Base-by-base conservation (phyloP, 2,797 vertebrate genomes). In the Lutjanus campechanus region DNA sequence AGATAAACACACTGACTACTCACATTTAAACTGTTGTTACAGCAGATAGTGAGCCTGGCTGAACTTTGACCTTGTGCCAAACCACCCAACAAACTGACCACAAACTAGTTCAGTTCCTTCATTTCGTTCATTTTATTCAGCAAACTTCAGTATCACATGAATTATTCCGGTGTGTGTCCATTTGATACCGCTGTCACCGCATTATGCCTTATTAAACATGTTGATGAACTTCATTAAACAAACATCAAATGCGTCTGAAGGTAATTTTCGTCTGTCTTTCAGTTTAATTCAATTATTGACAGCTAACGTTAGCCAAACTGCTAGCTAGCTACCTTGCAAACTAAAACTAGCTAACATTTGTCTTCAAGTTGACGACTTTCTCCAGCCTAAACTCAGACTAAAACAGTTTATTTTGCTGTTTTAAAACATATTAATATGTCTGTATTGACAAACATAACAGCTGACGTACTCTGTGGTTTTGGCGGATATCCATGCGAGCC, bases 381-480 rank as follows among this genome's bases (percentile, higher is more conserved):
- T 0, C 0, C 5, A 44, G 7, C 3, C 1, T 15, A 3, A 40
- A 62, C 7, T 43, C 17, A 5, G 0, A 49, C 8, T 51, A 22
- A 40, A 51, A 46, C 0, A 0, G 2, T 17, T 5, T 0, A 0
- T 16, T 5, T 8, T 3, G 8, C 7, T 4, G 46, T 5, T 41
- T 3, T 8, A 2, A 41, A 13, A 1, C 7, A 1, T 2, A 1
- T 58, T 15, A 40, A 10, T 7, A 0, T 15, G 12, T 40, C 5
- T 25, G 20, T 7, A 1, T 58, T 12, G 9, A 16, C 9, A 25
- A 19, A 22, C 4, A 0, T 1, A 40, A 44, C 11, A 17, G 20
- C 7, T 6, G 62, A 91, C 95, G 77, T 93, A 97, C 96, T 95
- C 73, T 95, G 95, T 19, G 95, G 94, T 85, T 94, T 95, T 56